Evolutionary conservation across 2,113 vertebrate genomes (phyloP).

Genomic region (Aplodontia rufa): DNA sequence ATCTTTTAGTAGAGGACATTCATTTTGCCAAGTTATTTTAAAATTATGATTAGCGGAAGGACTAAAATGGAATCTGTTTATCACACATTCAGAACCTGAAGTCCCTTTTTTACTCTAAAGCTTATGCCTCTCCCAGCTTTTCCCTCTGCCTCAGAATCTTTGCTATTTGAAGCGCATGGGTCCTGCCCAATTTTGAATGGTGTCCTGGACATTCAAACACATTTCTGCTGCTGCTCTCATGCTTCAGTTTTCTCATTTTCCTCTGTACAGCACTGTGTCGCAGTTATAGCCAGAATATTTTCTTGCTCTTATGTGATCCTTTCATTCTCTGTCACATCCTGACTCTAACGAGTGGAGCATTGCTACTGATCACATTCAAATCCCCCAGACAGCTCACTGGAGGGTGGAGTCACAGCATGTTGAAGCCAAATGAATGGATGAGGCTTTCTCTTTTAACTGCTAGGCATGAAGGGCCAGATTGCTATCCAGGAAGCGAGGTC

Average conservation of each 20-base stretch:
- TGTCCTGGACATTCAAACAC: not conserved
- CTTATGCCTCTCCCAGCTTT: not conserved
- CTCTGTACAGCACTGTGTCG: not conserved
- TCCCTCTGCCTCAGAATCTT: not conserved
- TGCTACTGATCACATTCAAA: not conserved
- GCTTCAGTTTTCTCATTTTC: not conserved
- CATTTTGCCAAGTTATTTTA: not conserved
- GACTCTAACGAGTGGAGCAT: not conserved
- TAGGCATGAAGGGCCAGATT: not conserved
- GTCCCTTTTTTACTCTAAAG: not conserved
- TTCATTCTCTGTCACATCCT: not conserved
- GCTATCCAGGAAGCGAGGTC: accelerated
- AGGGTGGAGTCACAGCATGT: not conserved
- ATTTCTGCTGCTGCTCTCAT: not conserved
- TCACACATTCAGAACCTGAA: not conserved
- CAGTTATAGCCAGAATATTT: not conserved
- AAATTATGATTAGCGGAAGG: not conserved
- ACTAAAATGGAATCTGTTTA: not conserved
- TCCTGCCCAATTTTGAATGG: not conserved
- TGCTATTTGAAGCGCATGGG: not conserved
- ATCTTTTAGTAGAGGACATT: not conserved
- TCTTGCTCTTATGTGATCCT: not conserved
- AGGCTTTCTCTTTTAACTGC: not conserved
- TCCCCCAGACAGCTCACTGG: not conserved
- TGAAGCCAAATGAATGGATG: not conserved